Conservation (phyloP, 2,113 vertebrate genomes). For the Stegastes partitus region DNA sequence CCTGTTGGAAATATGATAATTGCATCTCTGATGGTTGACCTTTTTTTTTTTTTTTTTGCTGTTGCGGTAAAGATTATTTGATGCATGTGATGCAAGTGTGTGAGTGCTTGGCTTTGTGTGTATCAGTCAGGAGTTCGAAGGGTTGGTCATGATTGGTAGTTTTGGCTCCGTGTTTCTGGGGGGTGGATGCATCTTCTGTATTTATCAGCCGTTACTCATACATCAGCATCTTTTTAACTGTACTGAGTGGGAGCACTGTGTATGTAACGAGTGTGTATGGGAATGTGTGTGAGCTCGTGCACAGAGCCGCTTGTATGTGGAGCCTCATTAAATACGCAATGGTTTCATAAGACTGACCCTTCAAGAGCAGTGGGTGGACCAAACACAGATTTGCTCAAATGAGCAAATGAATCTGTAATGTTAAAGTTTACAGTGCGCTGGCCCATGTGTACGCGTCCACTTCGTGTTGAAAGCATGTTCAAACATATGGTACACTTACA, state of each 20-base stretch:
- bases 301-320: slow-evolving; percentile 35
- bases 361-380: slow-evolving; percentile 72
- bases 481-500: slow-evolving; percentile 29
- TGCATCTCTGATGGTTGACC: slow-evolving; percentile 69
- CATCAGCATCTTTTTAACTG: slow-evolving; percentile 77
- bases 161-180: slow-evolving; percentile 49
- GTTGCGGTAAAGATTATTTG: slow-evolving; percentile 63
- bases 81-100: slow-evolving; percentile 43
- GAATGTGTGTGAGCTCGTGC: slow-evolving; percentile 22
- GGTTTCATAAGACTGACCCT: slow-evolving; percentile 76
- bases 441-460: neutral
- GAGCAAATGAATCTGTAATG: slow-evolving; percentile 62
- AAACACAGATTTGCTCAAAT: slow-evolving; percentile 69
- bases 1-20: slow-evolving; percentile 79
- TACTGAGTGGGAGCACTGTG: slow-evolving; percentile 72
- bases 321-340: slow-evolving; percentile 77
- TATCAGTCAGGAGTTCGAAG: slow-evolving; percentile 45
- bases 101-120: slow-evolving; percentile 17
- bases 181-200: slow-evolving; percentile 61
- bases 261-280: slow-evolving; percentile 29
- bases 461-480: slow-evolving; percentile 10
- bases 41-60: slow-evolving; percentile 61
- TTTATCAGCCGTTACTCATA: slow-evolving; percentile 78
- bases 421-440: slow-evolving; percentile 51
- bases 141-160: slow-evolving; percentile 50